Conservation (phyloP, 2,797 vertebrate genomes). For the Tympanoctomys barrerae region DNA sequence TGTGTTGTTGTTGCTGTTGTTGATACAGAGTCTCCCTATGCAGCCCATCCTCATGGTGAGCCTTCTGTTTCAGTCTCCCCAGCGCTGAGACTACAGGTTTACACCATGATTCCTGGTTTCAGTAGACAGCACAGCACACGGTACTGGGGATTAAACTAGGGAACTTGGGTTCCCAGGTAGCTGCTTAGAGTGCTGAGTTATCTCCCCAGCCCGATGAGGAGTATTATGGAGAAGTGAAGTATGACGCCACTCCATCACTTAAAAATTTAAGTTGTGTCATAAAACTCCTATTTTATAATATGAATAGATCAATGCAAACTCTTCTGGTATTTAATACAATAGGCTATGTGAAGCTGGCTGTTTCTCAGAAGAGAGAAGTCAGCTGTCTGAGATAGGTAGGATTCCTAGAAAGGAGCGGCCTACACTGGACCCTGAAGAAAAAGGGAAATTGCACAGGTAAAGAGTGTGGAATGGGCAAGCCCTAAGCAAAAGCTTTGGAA, state of each 20-base stretch:
- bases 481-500: not conserved
- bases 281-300: not conserved
- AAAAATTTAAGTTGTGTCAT: not conserved
- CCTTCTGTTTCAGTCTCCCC: too few relatives aligned
- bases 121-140: too few relatives aligned
- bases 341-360: not conserved
- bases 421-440: not conserved
- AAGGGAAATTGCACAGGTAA: not conserved
- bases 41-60: too few relatives aligned
- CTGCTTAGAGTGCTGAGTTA: too few relatives aligned
- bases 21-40: too few relatives aligned
- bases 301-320: not conserved
- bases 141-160: too few relatives aligned
- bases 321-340: not conserved
- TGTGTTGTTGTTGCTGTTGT: not conserved
- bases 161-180: too few relatives aligned
- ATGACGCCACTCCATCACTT: not conserved
- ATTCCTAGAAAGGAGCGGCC: not conserved
- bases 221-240: not conserved
- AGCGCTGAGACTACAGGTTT: too few relatives aligned
- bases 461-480: not conserved
- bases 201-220: too few relatives aligned
- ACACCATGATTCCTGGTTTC: too few relatives aligned
- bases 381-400: not conserved
- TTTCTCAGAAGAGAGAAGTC: not conserved